Conservation (phyloP, 1,140 invertebrate species). For the Drosophila repletoides region DNA sequence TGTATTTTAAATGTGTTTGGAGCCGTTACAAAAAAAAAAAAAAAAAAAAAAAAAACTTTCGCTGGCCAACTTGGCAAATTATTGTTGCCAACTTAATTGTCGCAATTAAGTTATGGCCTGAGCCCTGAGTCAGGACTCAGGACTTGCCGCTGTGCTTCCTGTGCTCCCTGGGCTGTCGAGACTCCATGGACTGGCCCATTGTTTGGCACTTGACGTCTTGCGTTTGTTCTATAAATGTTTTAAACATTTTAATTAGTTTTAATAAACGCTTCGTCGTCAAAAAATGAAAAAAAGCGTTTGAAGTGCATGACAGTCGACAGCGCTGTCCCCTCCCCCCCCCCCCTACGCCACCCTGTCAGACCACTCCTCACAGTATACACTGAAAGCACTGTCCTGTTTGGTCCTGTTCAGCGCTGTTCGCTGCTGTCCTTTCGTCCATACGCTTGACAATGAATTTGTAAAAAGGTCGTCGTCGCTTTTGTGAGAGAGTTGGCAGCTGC, state of each 20-base stretch:
- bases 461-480: slow-evolving; percentile 27
- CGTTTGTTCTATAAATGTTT: slow-evolving; percentile 54
- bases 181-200: slow-evolving; percentile 11
- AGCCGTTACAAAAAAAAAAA: too few relatives aligned
- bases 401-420: slow-evolving; percentile 4
- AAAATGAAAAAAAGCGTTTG: slow-evolving; percentile 2
- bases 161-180: neutral
- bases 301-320: slow-evolving; percentile 31
- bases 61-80: slow-evolving; percentile 39
- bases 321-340: neutral
- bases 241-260: slow-evolving; percentile 60
- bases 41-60: slow-evolving; percentile 41
- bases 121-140: neutral
- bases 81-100: slow-evolving; percentile 53
- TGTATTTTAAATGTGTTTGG: neutral
- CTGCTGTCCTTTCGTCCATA: neutral
- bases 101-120: slow-evolving; percentile 40
- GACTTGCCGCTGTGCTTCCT: neutral
- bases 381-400: neutral
- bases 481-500: slow-evolving; percentile 44
- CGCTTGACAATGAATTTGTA: slow-evolving; percentile 44
- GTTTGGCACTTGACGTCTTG: slow-evolving; percentile 42
- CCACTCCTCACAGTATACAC: too few relatives aligned
- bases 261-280: slow-evolving; percentile 43
- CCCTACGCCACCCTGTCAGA: too few relatives aligned